Base-by-base conservation (phyloP, 2,888 invertebrate species). In the Flexamia atlantica region DNA sequence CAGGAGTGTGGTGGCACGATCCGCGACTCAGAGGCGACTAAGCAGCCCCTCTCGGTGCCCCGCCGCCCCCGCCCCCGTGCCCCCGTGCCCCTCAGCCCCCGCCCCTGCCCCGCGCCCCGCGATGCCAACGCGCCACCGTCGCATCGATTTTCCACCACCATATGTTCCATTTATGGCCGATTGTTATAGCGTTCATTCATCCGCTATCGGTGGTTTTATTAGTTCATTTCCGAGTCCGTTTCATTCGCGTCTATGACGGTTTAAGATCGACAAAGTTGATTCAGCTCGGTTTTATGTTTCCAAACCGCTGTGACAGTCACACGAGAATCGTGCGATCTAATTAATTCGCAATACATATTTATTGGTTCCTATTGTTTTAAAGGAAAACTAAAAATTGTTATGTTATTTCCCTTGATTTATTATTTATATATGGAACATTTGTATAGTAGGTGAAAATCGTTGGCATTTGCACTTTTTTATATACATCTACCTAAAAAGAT, bases 111-210 rank as follows among this genome's bases (percentile, higher is more conserved):
- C 60, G 23, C 20, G 23, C 60, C 28, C 17, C 57, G 9, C 20
- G 23, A 20, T 1, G 1, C 23, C 23, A 9, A 20, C 20, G 23
- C 57, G 23, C 64, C 64, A 28, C 30, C 64, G 28, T 64, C 64
- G 14, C 64, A 64, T 64, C 64, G 64, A 64, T 64, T 64, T 64
- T 64, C 64, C 30, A 64, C 64, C 64, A 64, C 64, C 64, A 64
- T 64, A 64, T 64, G 64, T 64, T 64, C 64, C 64, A 64, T 64
- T 64, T 64, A 64, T 64, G 64, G 64, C 25, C 30, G 64, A 64
- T 64, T 64, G 64, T 64, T 64, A 64, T 28, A 64, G 28, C 64
- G 64, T 64, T 64, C 64, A 64, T 64, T 64, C 64, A 64, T 64
- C 64, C 64, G 28, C 64, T 30, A 64, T 64, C 28, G 64, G 64